Base-by-base conservation (phyloP, 2,797 vertebrate genomes). In the Gastrophryne carolinensis region DNA sequence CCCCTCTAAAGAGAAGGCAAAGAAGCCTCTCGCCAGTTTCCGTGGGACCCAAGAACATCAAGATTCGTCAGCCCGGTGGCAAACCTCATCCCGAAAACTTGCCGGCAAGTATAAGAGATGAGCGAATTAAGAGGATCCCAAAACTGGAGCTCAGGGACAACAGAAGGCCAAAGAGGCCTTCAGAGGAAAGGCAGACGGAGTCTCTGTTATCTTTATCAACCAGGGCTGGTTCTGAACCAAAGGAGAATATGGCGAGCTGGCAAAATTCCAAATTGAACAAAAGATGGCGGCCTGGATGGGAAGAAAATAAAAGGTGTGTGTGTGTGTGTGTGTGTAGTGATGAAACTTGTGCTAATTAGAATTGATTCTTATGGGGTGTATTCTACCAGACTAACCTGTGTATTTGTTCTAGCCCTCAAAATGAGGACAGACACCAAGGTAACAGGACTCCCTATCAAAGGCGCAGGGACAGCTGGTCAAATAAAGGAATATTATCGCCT, bases 281-380 rank as follows among this genome's bases (percentile, higher is more conserved):
- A 82, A 89, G 94, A 80, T 98, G 96, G 96, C 95, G 93, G 80
- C 95, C 95, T 83, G 93, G 95, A 85, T 99, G 97, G 97, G 96
- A 98, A 84, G 97, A 98, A 84, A 96, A 84, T 83, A 98, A 98
- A 86, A 93, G 89, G 98, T 98, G 90, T 92, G 92, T 88, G 69
- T 56, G 27, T 5, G n/a, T n/a, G n/a, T n/a, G n/a, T n/a, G n/a
- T n/a, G n/a, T n/a, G n/a, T n/a, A n/a, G n/a, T n/a, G n/a, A n/a
- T n/a, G n/a, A n/a, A n/a, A n/a, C n/a, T n/a, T n/a, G n/a, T n/a
- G n/a, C n/a, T n/a, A n/a, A n/a, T n/a, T n/a, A n/a, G n/a, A n/a
- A n/a, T n/a, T n/a, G n/a, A n/a, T n/a, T n/a, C n/a, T n/a, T n/a
- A n/a, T n/a, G n/a, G n/a, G n/a, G n/a, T n/a, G n/a, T n/a, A n/a